Evolutionary conservation across 2,888 invertebrate species (phyloP), one percentile per base, ranked within the genome.

Genomic region (Phania funesta): DNA sequence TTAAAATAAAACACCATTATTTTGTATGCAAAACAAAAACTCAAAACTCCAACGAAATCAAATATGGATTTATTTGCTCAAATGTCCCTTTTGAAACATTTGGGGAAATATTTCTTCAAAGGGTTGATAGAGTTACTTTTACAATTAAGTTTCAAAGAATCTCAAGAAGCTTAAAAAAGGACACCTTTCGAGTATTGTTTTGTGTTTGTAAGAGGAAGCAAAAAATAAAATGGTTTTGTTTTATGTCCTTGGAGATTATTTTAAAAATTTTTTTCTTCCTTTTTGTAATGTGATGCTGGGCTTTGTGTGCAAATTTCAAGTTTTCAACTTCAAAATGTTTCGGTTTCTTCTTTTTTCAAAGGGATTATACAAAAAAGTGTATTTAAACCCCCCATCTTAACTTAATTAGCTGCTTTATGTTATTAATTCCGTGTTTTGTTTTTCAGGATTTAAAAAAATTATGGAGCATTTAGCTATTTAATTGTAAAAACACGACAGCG

Each of bases 1-100:
- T 89, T 89, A 89, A 89, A 88, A 87, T 88, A 88, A 88, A 86
- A 79, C 82, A 83, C 77, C 78, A 78, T 81, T 70, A 54, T 76
- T 76, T 76, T 64, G 48, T 22, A 44, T 56, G 70, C 70, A 70
- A 52, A 75, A 65, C 77, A 56, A 44, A 50, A 46, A 71, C 24
- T 71, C 46, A 62, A n/a, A n/a, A 58, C 50, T 41, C 18, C 64
- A 71, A 71, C 58, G 74, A 74, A 74, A 62, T 54, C 44, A 68
- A 71, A 64, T n/a, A 54, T 41, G 44, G 58, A 68, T 24, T 35
- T 52, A 16, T 11, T 26, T 18, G 2, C 24, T 32, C 26, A 32
- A 58, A 41, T 70, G 67, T 71, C 50, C 38, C 70, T 75, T 76
- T 70, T 46, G 84, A 84, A 83, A 84, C 83, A 82, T 52, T 60